Evolutionary conservation across 1,140 invertebrate genomes (phyloP).

Genomic region (Aleiodes sp.): DNA sequence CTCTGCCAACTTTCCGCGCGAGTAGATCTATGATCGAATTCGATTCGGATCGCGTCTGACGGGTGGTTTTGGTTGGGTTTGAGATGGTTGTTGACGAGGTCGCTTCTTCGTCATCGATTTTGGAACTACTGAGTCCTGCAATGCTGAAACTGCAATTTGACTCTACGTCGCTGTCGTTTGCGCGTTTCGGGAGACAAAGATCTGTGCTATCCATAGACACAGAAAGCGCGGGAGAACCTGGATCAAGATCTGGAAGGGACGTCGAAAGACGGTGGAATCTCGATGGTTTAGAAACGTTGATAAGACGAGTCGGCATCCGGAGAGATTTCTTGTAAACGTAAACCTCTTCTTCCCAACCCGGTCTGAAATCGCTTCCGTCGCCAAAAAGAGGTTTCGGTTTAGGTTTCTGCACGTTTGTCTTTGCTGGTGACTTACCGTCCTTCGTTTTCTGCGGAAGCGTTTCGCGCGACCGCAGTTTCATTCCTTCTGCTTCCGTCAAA

Average conservation of each 20-base stretch:
- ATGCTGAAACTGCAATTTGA: slow-evolving; percentile 73
- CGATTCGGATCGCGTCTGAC: slow-evolving; percentile 58
- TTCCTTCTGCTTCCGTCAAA: slow-evolving; percentile 46
- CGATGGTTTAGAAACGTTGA: slow-evolving; percentile 75
- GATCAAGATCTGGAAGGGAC: slow-evolving; percentile 80
- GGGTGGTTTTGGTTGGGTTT: slow-evolving; percentile 58
- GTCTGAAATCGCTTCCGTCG: slow-evolving; percentile 77
- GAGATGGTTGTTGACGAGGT: slow-evolving; percentile 71
- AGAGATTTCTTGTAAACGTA: slow-evolving; percentile 83
- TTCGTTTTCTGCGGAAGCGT: slow-evolving; percentile 56
- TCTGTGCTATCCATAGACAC: slow-evolving; percentile 66
- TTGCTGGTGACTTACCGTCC: slow-evolving; percentile 54
- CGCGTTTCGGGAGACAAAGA: slow-evolving; percentile 52
- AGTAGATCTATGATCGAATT: slow-evolving; percentile 74
- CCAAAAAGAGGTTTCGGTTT: slow-evolving; percentile 72
- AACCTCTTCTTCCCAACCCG: slow-evolving; percentile 83
- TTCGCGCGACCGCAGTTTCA: slow-evolving; percentile 56
- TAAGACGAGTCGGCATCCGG: slow-evolving; percentile 79
- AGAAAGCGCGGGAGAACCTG: slow-evolving; percentile 72
- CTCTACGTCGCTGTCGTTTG: slow-evolving; percentile 73
- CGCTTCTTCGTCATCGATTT: slow-evolving; percentile 75
- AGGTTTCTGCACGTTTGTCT: slow-evolving; percentile 41
- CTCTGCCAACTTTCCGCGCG: slow-evolving; percentile 69
- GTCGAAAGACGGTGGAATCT: slow-evolving; percentile 71
- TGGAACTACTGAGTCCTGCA: slow-evolving; percentile 66